Conservation (phyloP, 2,888 invertebrate species). For the Archips xylosteana region DNA sequence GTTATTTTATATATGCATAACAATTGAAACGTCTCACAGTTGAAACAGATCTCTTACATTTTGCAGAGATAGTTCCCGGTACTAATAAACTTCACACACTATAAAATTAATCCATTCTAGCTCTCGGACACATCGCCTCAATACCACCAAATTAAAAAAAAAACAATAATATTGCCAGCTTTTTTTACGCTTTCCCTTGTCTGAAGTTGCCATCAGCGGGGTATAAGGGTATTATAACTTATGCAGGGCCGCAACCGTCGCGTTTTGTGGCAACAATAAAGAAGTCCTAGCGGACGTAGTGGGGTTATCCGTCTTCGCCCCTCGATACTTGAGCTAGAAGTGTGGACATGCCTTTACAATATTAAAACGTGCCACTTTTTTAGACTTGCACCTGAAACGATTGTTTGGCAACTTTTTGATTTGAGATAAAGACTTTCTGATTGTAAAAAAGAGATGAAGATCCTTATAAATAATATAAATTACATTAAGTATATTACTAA, state of each 20-base stretch:
- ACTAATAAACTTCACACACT: neutral
- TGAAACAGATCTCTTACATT: no score
- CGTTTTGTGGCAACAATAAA: conserved; percentile 84
- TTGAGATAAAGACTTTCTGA: neutral
- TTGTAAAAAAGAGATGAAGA: neutral
- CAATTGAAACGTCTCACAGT: no score
- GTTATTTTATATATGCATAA: no score
- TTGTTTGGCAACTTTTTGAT: neutral
- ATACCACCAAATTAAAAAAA: neutral
- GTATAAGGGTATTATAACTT: conserved; percentile 78
- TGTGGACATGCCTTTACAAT: conserved; percentile 56
- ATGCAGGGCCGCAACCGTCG: conserved; percentile 72
- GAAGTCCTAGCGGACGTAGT: conserved; percentile 77
- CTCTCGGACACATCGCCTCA: neutral
- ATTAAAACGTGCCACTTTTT: no score
- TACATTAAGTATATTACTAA: no score
- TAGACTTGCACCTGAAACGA: no score
- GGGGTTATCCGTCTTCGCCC: conserved; percentile 81
- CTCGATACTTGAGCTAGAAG: conserved; percentile 58
- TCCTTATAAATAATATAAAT: no score
- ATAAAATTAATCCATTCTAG: neutral
- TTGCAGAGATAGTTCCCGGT: no score
- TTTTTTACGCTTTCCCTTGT: neutral
- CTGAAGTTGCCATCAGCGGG: conserved; percentile 53
- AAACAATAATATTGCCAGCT: neutral